Conservation (phyloP, 2,113 vertebrate genomes). For the Elephas maximus region DNA sequence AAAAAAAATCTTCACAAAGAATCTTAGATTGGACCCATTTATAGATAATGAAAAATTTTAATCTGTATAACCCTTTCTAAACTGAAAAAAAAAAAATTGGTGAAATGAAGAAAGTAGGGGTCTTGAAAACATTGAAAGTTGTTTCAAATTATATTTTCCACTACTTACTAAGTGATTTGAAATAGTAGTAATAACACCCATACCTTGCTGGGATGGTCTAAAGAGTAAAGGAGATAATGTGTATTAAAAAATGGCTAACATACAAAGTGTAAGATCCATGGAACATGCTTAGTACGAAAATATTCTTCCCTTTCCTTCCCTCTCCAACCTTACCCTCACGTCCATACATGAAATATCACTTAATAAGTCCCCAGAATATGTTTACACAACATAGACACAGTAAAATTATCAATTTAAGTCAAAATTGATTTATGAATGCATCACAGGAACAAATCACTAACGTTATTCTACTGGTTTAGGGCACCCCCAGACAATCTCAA, state of each 20-base stretch:
- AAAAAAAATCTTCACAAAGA: neutral
- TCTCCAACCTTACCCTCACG: neutral
- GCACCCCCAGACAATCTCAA: constrained; percentile 60
- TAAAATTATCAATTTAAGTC: constrained; percentile 1
- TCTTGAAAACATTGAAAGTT: neutral
- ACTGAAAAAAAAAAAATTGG: neutral
- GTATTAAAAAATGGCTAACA: neutral
- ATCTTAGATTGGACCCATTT: neutral
- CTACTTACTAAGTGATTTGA: neutral
- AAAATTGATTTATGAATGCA: neutral
- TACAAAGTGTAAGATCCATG: neutral
- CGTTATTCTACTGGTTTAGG: constrained; percentile 56
- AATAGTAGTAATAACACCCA: neutral
- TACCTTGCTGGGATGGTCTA: neutral
- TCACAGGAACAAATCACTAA: constrained; percentile 15
- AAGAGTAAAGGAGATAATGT: neutral
- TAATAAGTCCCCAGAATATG: neutral
- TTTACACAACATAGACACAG: neutral
- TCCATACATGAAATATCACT: neutral
- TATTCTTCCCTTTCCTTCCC: neutral
- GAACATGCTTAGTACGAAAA: neutral
- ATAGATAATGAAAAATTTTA: neutral
- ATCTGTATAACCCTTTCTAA: neutral
- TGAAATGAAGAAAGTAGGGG: neutral
- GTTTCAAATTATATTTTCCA: neutral